A percentile compares a stretch with the other conserved stretches of the same genome.
Evolutionary conservation across 2,888 invertebrate species (phyloP).

Genomic region (Agrochola lota): DNA sequence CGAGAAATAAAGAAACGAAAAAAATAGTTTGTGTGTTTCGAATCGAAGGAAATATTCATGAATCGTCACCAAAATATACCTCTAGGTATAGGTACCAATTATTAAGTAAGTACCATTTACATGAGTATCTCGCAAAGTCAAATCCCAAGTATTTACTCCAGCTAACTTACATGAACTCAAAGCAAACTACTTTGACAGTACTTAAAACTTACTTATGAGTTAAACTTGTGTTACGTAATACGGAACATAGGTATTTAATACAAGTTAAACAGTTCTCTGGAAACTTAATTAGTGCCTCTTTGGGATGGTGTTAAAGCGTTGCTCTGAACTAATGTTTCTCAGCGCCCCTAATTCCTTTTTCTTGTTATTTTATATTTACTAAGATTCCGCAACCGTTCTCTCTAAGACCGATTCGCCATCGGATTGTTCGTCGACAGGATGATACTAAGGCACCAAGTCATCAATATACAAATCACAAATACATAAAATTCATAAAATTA

Average conservation of each 20-base stretch:
- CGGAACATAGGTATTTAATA: constrained; percentile 57
- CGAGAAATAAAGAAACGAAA: neutral
- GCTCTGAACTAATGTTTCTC: neutral
- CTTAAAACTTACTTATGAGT: constrained; percentile 63
- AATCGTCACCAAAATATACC: neutral
- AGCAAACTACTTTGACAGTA: constrained; percentile 61
- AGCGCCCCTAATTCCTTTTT: neutral
- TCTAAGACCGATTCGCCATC: no score
- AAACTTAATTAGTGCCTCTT: constrained; percentile 52
- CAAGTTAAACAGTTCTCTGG: constrained; percentile 57
- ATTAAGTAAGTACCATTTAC: constrained; percentile 26
- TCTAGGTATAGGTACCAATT: neutral
- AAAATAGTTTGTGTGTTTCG: neutral
- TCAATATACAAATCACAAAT: no score
- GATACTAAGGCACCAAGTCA: no score
- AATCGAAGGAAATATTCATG: neutral
- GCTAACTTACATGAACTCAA: constrained; percentile 58
- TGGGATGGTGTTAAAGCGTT: neutral
- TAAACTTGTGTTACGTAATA: constrained; percentile 49
- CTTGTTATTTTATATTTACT: neutral
- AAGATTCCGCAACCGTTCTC: no score
- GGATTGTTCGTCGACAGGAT: no score
- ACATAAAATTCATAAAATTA: no score
- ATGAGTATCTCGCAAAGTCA: constrained; percentile 43
- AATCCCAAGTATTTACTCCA: constrained; percentile 62